phyloP scores from a whole-genome alignment of 2,113 vertebrate species.

The Noctilio leporinus region DNA sequence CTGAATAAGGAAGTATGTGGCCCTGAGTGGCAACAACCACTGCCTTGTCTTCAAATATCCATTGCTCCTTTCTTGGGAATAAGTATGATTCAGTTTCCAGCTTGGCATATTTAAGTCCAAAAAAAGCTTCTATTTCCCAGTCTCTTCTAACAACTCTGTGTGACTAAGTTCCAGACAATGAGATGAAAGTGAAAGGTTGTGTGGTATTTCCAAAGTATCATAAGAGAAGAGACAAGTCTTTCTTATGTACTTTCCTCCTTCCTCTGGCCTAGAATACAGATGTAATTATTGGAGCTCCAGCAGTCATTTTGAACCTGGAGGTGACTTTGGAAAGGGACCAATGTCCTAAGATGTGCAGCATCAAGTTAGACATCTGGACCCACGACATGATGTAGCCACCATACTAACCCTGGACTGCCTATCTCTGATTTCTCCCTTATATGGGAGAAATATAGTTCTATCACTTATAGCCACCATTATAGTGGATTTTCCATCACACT shows the following conservation, averaged over 20 bases:
- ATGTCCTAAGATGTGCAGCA: background rate
- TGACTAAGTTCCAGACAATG: background rate
- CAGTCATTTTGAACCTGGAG: background rate
- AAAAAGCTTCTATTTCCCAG: background rate
- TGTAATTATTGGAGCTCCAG: background rate
- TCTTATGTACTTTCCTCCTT: background rate
- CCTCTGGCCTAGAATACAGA: background rate
- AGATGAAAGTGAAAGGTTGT: background rate
- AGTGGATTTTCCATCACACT: background rate
- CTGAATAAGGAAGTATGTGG: background rate
- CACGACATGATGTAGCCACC: background rate
- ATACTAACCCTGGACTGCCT: background rate
- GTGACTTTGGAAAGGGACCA: background rate
- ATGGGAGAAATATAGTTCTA: background rate
- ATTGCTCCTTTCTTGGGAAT: background rate
- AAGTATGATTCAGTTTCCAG: background rate
- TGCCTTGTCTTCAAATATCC: background rate
- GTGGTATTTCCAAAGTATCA: background rate
- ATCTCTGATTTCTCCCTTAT: background rate
- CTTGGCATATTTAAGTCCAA: background rate
- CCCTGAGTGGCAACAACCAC: background rate
- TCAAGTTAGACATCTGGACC: background rate
- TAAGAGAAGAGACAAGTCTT: background rate
- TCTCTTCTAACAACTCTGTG: background rate
- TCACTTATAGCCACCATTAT: background rate